These are phyloP conservation scores for Macrobrachium rosenbergii DNA, from an alignment of 1,140 invertebrate species.

Conservation along the genomic window DNA sequence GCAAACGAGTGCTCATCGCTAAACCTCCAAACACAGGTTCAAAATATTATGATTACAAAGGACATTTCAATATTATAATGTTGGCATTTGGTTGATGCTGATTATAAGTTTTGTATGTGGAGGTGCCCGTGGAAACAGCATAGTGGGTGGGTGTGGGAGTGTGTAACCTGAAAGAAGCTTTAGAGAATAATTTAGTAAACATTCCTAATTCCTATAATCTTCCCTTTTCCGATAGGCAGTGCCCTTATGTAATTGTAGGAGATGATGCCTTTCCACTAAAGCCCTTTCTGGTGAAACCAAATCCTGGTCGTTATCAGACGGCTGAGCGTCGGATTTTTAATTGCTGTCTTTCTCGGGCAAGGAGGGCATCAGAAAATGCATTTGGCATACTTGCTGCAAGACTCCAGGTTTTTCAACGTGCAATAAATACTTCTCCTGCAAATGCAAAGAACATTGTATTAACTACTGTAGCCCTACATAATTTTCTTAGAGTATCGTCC, in stretches of 20 bases:
- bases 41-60: conserved; percentile 18
- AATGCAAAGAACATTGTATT: too few relatives aligned
- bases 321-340: not conserved
- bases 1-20: too few relatives aligned
- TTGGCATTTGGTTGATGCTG: conserved; percentile 7
- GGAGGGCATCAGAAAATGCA: too few relatives aligned
- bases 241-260: too few relatives aligned
- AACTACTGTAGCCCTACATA: too few relatives aligned
- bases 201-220: not conserved
- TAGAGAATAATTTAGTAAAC: not conserved
- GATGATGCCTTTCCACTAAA: conserved; percentile 16
- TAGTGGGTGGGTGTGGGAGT: conserved; percentile 23
- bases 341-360: not conserved
- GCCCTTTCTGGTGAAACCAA: not conserved
- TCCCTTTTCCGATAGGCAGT: not conserved
- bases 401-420: too few relatives aligned
- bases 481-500: too few relatives aligned
- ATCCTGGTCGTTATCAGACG: not conserved
- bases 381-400: too few relatives aligned
- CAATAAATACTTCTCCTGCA: too few relatives aligned
- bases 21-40: not conserved
- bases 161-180: not conserved
- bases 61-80: conserved; percentile 4
- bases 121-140: conserved; percentile 12
- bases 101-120: conserved; percentile 12